Conservation (phyloP, 2,113 vertebrate genomes). For the Lathamus discolor region DNA sequence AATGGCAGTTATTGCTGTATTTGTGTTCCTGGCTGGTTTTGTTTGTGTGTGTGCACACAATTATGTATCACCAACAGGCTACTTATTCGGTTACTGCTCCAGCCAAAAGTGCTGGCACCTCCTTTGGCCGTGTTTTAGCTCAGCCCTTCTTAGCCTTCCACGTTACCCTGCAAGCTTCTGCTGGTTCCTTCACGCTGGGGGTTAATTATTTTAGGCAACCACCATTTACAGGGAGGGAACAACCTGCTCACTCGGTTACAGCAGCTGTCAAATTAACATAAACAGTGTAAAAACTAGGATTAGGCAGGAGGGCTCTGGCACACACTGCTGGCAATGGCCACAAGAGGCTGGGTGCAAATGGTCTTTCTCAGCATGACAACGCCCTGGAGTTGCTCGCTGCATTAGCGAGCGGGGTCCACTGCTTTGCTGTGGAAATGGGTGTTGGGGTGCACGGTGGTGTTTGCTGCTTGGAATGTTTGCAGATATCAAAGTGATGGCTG, state of each 20-base stretch:
- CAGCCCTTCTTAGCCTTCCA: neutral
- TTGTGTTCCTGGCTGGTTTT: neutral
- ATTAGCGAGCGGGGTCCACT: fast-evolving
- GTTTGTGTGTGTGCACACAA: neutral
- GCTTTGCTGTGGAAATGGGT: neutral
- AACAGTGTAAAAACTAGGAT: neutral
- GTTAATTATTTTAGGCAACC: neutral
- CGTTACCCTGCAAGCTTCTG: neutral
- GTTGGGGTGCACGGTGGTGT: neutral
- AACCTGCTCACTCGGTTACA: neutral
- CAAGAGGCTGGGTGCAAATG: neutral
- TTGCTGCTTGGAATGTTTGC: neutral
- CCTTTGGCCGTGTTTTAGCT: neutral
- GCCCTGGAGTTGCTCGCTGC: neutral
- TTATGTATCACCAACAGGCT: neutral
- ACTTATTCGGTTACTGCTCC: neutral
- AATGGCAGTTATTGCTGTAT: neutral
- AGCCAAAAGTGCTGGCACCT: neutral
- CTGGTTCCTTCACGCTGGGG: neutral
- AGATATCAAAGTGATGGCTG: neutral
- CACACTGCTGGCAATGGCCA: neutral
- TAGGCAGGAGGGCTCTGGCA: neutral
- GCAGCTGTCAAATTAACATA: slow-evolving; percentile 3
- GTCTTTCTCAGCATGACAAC: neutral
- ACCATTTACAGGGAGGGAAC: slow-evolving; percentile 43